phyloP scores from a whole-genome alignment of 2,113 vertebrate species.

The Catharus bicknelli region DNA sequence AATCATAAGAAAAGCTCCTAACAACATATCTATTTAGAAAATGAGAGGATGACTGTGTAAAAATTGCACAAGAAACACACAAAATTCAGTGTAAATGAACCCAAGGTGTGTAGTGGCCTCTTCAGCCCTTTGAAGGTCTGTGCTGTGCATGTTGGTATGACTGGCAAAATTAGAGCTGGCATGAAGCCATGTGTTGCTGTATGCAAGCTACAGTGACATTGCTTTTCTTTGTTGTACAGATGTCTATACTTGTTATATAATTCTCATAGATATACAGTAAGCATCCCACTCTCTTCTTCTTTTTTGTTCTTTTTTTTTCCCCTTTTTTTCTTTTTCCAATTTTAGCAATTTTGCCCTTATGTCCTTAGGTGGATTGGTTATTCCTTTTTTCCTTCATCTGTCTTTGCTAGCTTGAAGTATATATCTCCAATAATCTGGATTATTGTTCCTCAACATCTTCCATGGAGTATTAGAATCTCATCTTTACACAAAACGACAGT shows the following conservation, averaged over 20 bases:
- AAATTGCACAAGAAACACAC: neutral
- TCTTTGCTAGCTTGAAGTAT: neutral
- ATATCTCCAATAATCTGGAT: neutral
- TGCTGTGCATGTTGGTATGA: neutral
- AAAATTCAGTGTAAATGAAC: neutral
- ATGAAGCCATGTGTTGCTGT: neutral
- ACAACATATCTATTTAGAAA: neutral
- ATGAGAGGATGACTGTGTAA: neutral
- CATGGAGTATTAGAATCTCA: neutral
- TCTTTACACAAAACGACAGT: neutral
- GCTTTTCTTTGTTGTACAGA: neutral
- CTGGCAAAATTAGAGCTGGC: neutral
- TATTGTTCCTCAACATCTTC: neutral
- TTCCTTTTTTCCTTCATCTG: neutral
- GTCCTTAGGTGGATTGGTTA: neutral
- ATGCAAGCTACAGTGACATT: neutral
- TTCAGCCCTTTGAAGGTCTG: neutral
- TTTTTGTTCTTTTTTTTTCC: rapidly evolving
- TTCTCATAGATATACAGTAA: neutral
- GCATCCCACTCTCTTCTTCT: neutral
- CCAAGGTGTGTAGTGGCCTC: neutral
- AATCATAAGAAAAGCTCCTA: neutral
- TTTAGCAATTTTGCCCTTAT: neutral
- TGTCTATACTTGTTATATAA: neutral
- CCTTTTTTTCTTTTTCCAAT: rapidly evolving